Conservation (phyloP, 92 coral and sea anemone species). For the Paramuricea clavata region DNA sequence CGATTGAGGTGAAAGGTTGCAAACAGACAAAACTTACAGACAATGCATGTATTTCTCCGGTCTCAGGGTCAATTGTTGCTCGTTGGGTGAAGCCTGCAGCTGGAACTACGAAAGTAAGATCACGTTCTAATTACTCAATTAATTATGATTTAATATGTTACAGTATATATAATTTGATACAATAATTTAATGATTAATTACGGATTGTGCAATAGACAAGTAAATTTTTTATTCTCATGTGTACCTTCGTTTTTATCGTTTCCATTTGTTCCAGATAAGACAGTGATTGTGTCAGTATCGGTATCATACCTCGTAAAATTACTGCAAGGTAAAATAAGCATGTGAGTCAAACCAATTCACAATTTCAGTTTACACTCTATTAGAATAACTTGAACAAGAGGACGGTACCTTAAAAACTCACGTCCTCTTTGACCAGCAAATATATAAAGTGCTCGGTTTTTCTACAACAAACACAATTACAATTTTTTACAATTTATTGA, state of each 20-base stretch:
- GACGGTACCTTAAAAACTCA: conserved; percentile 87
- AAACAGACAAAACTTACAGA: conserved; percentile 98
- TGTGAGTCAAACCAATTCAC: neutral
- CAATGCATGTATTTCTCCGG: conserved; percentile 89
- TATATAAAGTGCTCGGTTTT: conserved; percentile 85
- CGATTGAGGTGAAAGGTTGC: too few relatives aligned
- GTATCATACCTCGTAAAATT: conserved; percentile 86
- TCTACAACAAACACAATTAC: conserved; percentile 55
- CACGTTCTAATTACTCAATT: too few relatives aligned
- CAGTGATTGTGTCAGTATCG: conserved; percentile 84
- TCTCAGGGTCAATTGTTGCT: conserved; percentile 94
- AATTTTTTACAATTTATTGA: too few relatives aligned
- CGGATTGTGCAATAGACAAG: neutral
- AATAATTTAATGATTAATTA: too few relatives aligned
- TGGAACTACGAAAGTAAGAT: conserved; percentile 79
- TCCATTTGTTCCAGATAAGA: conserved; percentile 70
- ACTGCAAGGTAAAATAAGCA: conserved; percentile 56
- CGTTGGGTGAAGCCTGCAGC: conserved; percentile 98
- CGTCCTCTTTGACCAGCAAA: conserved; percentile 99
- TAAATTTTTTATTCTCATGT: neutral
- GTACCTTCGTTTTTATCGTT: conserved; percentile 83
- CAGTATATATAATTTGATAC: too few relatives aligned
- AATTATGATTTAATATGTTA: too few relatives aligned
- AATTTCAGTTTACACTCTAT: neutral
- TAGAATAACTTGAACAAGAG: neutral